Base-by-base conservation (phyloP, 2,888 invertebrate species). In the Lissonota sp. region DNA sequence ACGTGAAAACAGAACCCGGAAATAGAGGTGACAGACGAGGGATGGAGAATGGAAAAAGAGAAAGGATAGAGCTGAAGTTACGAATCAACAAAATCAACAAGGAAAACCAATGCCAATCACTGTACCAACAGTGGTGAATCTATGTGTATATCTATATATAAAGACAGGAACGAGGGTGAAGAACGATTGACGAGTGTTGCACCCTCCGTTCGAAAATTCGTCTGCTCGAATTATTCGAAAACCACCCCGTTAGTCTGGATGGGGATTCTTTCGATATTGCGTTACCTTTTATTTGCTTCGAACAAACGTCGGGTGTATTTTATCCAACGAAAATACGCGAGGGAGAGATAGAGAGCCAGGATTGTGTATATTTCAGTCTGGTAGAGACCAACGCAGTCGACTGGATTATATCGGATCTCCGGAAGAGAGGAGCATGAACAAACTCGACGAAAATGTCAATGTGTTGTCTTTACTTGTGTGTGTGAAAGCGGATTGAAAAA, bases 71-170 rank as follows among this genome's bases (percentile, higher is more conserved):
- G 42, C 16, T 62, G 60, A 53, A 57, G 51, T 73, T 58, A 44
- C 75, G 63, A 82, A 83, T 84, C 82, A 83, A 83, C 84, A 82
- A 71, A 82, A 83, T 84, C 83, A 83, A 84, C 84, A 80, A 83
- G 72, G 55, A 71, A 14, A 70, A 73, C 71, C 62, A 49, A 66
- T 75, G 83, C 76, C 84, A 81, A 83, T 83, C 69, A 71, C 71
- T 69, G 69, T 53, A 79, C 39, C 74, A 40, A 42, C 14, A 63
- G 16, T 7, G 26, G 5, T 5, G 40, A 40, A 46, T n/a, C 7
- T 46, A 14, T 44, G 40, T 1, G 12, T 39, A 51, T n/a, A n/a
- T n/a, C n/a, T n/a, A n/a, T n/a, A n/a, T n/a, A n/a, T n/a, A 57
- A 39, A 42, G n/a, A 10, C 40, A 39, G 40, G 14, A 62, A 26